Evolutionary conservation across 53 echinoderm and acorn worm genomes (phyloP).

Genomic region (Echinometra lucunter): DNA sequence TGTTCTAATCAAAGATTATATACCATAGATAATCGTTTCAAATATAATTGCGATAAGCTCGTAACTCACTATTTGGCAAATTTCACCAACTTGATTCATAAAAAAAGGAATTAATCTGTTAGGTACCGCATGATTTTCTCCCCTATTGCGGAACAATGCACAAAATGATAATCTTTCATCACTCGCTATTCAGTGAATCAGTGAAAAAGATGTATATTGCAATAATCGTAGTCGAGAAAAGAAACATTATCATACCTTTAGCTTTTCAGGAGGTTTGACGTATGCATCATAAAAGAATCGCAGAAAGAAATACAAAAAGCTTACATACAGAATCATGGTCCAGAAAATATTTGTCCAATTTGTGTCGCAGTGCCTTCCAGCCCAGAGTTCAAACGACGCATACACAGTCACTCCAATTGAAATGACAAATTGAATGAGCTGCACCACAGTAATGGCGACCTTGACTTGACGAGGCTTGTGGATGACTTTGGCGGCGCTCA

Average conservation of each 20-base stretch:
- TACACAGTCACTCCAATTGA: conserved; percentile 68
- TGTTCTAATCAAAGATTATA: no score
- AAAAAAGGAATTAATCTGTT: no score
- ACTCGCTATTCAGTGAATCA: no score
- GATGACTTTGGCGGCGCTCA: conserved; percentile 75
- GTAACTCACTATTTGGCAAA: no score
- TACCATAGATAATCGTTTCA: no score
- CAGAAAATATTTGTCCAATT: conserved; percentile 42
- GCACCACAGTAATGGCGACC: conserved; percentile 76
- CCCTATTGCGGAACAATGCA: no score
- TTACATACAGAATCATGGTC: conserved; percentile 74
- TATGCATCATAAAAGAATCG: conserved; percentile 70
- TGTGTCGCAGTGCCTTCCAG: conserved; percentile 73
- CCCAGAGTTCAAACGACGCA: conserved; percentile 54
- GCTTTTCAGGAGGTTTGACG: conserved; percentile 17
- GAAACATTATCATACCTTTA: background rate
- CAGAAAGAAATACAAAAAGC: conserved; percentile 76
- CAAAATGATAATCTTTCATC: no score
- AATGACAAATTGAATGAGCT: conserved; percentile 80
- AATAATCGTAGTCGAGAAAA: background rate
- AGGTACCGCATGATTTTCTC: no score
- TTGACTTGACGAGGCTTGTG: conserved; percentile 67
- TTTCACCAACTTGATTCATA: no score
- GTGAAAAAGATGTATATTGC: background rate
- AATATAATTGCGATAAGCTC: no score